Base-by-base conservation (phyloP, 1,140 invertebrate species). In the Psilanteris sp. region DNA sequence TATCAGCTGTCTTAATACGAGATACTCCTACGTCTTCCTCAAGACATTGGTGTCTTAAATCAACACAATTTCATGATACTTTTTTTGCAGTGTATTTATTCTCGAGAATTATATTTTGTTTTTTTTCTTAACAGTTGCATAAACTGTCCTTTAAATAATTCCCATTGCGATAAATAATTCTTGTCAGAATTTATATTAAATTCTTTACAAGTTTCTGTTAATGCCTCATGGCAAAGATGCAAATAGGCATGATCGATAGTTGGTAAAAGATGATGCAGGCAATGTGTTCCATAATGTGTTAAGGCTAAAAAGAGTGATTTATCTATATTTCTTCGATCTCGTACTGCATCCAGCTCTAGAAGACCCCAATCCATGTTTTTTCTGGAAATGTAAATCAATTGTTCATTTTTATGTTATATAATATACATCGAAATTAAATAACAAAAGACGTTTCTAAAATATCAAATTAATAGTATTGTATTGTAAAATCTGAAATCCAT, bases 181-280 rank as follows among this genome's bases (percentile, higher is more conserved):
- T 90, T 85, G 16, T 89, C 85, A 29, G 90, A 87, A 0, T 91
- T 87, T 0, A 91, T 86, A 31, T 90, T 89, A 80, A 94, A 96
- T 81, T 96, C 91, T 34, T 91, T 81, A 50, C 93, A 92, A 0
- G 92, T 93, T 75, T 94, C 82, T 8, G 91, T 74, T 18, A 95
- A 91, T 6, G 91, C 83, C 0, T 92, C 91, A 74, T 92, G 89
- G 6, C 95, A 87, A n/a, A 91, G 83, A 1, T 90, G 86, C 11
- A 96, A 83, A 39, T 92, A 90, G 0, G 90, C 91, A 77, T 96
- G 94, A 80, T 96, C 95, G 8, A 96, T 78, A 0, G 94, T 94
- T 0, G 95, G 95, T 71, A 96, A 92, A 0, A 96, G 86, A 88
- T 96, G 95, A 81, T 96, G 95, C 0, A 96, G 85, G 0, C 88